Base-by-base conservation (phyloP, 2,888 invertebrate genomes). In the Rhimphoctona megacephalus region DNA sequence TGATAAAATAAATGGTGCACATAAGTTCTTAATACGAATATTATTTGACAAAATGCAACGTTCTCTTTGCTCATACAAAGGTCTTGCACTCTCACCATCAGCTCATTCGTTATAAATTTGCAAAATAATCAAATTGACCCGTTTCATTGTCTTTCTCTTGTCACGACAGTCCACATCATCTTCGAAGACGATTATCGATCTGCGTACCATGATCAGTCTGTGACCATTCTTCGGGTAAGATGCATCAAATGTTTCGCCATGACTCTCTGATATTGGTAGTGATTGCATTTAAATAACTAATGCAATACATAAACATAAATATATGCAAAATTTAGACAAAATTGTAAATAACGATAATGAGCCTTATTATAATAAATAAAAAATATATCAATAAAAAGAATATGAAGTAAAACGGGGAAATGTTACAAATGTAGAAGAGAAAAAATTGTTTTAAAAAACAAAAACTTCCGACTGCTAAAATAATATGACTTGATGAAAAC, bases 51-150 rank as follows among this genome's bases (percentile, higher is more conserved):
- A 17, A 22, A n/a, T 57, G 8, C 46, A 19, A 54, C 19, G 22
- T 17, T 43, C 30, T 73, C 19, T 30, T 61, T 9, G 67, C 33
- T 36, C 54, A 30, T 39, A 73, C 25, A 43, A 25, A 36, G 39
- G 74, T 89, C 86, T 82, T 91, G 91, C 93, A 91, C 87, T 90
- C 89, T 93, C 93, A 93, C 91, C 84, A 89, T 83, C 82, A 85
- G 90, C 87, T 91, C 93, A 93, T 93, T 90, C 91, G 91, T 93
- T 93, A 93, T 88, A 17, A 52, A 89, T 69, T 86, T 69, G 80
- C 87, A 81, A 89, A 88, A 85, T 64, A 67, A 84, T 76, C 76
- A 69, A 90, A 90, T 88, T 89, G 86, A 84, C 85, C 90, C 91
- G 90, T 89, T 82, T 89, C 80, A 85, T 73, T 81, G 81, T 81